Conservation (phyloP, 2,797 vertebrate species). For the Chelidonichthys spinosus region DNA sequence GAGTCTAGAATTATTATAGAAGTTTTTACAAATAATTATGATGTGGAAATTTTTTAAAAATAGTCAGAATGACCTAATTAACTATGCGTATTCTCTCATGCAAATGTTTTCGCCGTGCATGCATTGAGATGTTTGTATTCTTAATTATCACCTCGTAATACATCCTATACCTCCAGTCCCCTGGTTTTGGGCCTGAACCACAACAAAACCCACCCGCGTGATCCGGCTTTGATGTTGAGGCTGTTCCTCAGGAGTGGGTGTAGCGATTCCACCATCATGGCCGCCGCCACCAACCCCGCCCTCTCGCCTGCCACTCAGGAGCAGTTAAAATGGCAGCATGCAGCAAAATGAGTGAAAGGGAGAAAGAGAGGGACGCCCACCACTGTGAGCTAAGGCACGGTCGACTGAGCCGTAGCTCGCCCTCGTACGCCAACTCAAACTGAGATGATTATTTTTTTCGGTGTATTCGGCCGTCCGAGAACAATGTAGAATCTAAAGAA, state of each 20-base stretch:
- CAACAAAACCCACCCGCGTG: conserved; percentile 36
- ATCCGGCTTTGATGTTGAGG: conserved; percentile 63
- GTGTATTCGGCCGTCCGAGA: conserved; percentile 33
- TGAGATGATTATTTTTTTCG: conserved; percentile 59
- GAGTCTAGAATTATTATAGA: neutral
- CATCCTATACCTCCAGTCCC: neutral
- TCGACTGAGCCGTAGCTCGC: conserved; percentile 62
- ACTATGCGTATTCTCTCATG: neutral
- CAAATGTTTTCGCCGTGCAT: neutral
- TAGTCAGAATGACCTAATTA: neutral
- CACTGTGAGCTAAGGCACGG: conserved; percentile 56
- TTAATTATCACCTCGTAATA: neutral
- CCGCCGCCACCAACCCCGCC: conserved; percentile 73
- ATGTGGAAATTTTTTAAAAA: neutral
- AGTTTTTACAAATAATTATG: conserved; percentile 11
- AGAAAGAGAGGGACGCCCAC: conserved; percentile 72
- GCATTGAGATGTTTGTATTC: conserved; percentile 3
- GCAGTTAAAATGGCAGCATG: conserved; percentile 77
- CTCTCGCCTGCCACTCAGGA: conserved; percentile 75
- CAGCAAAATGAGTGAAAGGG: conserved; percentile 75
- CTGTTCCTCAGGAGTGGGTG: conserved; percentile 72
- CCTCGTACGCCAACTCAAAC: conserved; percentile 55
- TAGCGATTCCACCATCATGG: conserved; percentile 70
- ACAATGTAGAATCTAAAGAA: conserved; percentile 31
- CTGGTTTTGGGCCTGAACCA: conserved; percentile 39